phyloP scores from a whole-genome alignment of 2,797 vertebrate genomes.

The Coluber constrictor region DNA sequence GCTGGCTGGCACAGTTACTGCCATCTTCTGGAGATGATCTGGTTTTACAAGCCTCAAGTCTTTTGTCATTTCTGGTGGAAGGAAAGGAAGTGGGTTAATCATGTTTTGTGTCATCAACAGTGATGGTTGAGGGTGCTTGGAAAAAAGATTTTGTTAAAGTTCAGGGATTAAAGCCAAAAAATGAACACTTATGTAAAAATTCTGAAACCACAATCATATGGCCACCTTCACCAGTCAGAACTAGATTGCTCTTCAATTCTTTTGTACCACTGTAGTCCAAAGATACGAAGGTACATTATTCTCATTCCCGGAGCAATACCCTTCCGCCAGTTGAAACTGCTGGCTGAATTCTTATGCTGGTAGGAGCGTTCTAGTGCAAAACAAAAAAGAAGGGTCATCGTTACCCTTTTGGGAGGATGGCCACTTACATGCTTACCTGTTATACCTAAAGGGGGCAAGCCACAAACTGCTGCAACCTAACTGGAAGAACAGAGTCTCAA shows the following conservation, averaged over 20 bases:
- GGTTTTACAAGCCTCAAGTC: neutral
- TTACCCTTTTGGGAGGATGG: neutral
- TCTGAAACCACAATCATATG: neutral
- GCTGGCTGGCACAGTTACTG: neutral
- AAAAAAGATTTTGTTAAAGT: neutral
- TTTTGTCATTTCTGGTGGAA: neutral
- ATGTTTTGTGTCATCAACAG: neutral
- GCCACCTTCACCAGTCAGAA: no score
- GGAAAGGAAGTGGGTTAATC: neutral
- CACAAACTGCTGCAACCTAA: neutral
- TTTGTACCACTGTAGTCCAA: neutral
- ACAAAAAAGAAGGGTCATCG: neutral
- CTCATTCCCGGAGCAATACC: neutral
- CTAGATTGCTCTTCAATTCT: neutral
- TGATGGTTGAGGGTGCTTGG: neutral
- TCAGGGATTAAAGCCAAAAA: neutral
- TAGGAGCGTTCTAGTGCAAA: neutral
- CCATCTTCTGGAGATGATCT: slow-evolving; percentile 22
- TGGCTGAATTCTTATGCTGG: neutral
- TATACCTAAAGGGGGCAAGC: neutral
- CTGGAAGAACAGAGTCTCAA: neutral
- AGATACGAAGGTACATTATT: neutral
- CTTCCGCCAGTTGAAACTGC: neutral
- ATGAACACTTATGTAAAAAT: neutral
- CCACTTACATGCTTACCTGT: neutral